These are phyloP conservation scores for Steinernema carpocapsae DNA, from an alignment of 2,888 invertebrate species.

Conservation along the genomic window DNA sequence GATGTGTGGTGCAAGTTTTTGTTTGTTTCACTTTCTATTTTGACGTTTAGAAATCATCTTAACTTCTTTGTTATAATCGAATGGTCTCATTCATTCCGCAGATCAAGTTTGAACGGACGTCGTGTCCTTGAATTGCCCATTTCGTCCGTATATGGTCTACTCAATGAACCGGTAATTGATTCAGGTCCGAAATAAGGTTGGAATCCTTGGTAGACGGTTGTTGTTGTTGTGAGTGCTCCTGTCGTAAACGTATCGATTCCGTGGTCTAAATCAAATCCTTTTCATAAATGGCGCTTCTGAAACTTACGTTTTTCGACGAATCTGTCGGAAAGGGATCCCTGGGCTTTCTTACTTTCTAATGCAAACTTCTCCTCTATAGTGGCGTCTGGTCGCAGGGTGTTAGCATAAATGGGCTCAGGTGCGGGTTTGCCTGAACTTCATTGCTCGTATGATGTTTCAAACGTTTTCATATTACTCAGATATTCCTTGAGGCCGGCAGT, in stretches of 20 bases:
- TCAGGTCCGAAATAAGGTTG: slow-evolving; percentile 14
- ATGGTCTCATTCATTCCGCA: not conserved
- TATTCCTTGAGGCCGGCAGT: slow-evolving; percentile 14
- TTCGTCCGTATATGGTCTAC: not conserved
- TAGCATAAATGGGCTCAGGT: too few species aligned
- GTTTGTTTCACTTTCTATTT: too few species aligned
- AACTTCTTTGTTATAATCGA: too few species aligned
- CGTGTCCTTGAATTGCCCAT: not conserved
- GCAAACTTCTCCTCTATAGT: slow-evolving; percentile 10
- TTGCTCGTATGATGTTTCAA: not conserved
- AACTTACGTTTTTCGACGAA: not conserved
- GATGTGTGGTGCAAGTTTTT: too few species aligned
- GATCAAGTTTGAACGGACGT: not conserved
- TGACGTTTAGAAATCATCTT: too few species aligned
- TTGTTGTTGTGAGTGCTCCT: not conserved
- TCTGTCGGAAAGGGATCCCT: not conserved
- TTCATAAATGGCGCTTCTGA: not conserved
- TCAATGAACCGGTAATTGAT: not conserved
- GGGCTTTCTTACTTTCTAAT: slow-evolving; percentile 18
- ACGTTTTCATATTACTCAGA: not conserved
- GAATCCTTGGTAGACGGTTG: not conserved
- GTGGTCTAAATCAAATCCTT: not conserved
- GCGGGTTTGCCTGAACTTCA: not conserved
- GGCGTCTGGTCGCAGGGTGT: not conserved
- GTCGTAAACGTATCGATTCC: not conserved